phyloP scores from a whole-genome alignment of 2,113 vertebrate species.

The Myodes glareolus region DNA sequence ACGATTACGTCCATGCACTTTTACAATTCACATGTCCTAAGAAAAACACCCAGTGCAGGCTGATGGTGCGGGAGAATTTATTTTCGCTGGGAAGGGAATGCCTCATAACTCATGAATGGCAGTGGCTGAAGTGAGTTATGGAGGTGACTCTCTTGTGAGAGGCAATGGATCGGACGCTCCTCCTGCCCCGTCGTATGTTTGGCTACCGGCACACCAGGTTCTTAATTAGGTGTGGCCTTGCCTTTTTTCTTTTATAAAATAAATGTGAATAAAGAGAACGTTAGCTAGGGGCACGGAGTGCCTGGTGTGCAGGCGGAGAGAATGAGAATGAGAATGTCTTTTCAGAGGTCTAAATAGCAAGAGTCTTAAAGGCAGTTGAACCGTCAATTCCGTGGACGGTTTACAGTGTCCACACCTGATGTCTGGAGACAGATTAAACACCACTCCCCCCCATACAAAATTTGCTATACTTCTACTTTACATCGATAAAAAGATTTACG shows the following conservation, averaged over 20 bases:
- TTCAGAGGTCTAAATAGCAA: constrained; percentile 45
- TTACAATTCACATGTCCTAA: constrained; percentile 82
- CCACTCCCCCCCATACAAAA: constrained; percentile 37
- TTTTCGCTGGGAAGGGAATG: constrained; percentile 87
- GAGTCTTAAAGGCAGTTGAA: constrained; percentile 48
- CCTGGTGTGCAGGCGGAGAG: constrained; percentile 49
- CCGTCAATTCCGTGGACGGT: constrained; percentile 34
- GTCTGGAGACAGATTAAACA: constrained; percentile 48
- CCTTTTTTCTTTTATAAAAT: constrained; percentile 81
- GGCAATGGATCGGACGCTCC: constrained; percentile 86
- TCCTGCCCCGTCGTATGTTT: constrained; percentile 82
- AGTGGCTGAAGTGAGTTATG: constrained; percentile 87
- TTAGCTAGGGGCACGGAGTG: constrained; percentile 67
- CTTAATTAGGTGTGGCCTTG: constrained; percentile 84
- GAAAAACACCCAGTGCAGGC: constrained; percentile 78
- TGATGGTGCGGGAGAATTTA: constrained; percentile 82
- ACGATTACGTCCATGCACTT: constrained; percentile 71
- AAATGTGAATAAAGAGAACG: constrained; percentile 68
- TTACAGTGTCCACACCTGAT: neutral
- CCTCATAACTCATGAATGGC: constrained; percentile 87
- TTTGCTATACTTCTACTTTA: neutral
- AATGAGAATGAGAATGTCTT: constrained; percentile 60
- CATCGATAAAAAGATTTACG: constrained; percentile 24
- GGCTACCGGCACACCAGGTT: constrained; percentile 84
- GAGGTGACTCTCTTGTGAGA: constrained; percentile 86